Evolutionary conservation across 2,113 vertebrate genomes (phyloP).

Genomic region (Pandion haliaetus): DNA sequence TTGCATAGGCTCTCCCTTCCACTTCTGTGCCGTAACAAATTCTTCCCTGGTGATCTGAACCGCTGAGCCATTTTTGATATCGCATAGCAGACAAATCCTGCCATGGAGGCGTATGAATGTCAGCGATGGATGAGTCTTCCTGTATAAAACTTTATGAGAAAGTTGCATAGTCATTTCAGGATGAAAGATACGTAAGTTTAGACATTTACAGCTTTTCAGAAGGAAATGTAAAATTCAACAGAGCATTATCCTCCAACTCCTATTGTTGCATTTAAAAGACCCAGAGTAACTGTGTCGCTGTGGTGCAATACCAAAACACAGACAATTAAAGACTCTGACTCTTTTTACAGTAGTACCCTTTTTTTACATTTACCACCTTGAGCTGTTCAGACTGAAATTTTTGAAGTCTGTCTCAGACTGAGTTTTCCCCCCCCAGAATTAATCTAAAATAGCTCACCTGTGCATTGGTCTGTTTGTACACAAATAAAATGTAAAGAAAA

Average conservation of each 20-base stretch:
- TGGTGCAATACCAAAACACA: background rate
- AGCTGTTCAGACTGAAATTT: background rate
- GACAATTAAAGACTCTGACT: background rate
- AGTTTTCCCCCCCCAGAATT: rapidly evolving
- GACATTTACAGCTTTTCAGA: background rate
- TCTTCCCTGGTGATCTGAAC: background rate
- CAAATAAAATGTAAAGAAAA: background rate
- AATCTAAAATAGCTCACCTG: background rate
- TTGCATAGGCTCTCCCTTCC: background rate
- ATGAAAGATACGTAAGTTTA: background rate
- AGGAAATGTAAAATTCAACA: background rate
- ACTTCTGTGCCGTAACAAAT: background rate
- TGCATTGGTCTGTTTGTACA: background rate
- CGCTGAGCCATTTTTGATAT: background rate
- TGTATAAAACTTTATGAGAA: background rate
- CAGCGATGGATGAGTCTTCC: background rate
- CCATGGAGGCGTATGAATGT: rapidly evolving
- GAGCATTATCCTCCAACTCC: background rate
- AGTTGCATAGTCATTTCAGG: background rate
- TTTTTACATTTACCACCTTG: background rate
- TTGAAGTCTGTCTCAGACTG: background rate
- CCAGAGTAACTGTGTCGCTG: background rate
- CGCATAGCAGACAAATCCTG: background rate
- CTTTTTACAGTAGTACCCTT: background rate
- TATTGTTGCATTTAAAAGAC: background rate